phyloP scores from a whole-genome alignment of 2,888 invertebrate species.

The Pollenia griseotomentosa region DNA sequence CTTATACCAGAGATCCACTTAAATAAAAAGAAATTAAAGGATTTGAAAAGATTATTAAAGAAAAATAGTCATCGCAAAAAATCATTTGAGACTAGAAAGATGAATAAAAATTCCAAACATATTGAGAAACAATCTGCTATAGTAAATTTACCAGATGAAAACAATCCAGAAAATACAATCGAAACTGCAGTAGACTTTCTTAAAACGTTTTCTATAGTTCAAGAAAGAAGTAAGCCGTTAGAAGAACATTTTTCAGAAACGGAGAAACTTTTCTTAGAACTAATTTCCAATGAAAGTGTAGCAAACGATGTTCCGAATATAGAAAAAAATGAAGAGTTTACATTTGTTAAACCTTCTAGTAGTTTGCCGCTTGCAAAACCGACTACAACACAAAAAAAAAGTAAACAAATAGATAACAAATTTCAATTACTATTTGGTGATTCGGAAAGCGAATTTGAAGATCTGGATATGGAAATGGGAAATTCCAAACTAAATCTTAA shows the following conservation, averaged over 20 bases:
- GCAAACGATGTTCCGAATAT: neutral
- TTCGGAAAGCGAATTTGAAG: conserved; percentile 55
- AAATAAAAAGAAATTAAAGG: conserved; percentile 59
- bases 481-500: conserved; percentile 6
- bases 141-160: neutral
- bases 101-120: neutral
- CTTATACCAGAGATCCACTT: conserved; percentile 65
- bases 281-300: conserved; percentile 3
- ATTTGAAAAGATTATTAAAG: conserved; percentile 59
- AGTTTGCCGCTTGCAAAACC: conserved; percentile 17
- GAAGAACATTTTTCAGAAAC: conserved; percentile 21
- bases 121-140: neutral
- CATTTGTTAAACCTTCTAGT: conserved; percentile 4
- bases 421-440: conserved; percentile 64
- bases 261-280: conserved; percentile 23
- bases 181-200: conserved; percentile 66
- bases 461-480: neutral
- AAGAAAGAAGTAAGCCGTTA: neutral
- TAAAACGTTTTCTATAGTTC: conserved; percentile 33
- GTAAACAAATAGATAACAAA: conserved; percentile 15
- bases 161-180: neutral
- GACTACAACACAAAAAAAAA: neutral
- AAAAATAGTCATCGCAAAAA: conserved; percentile 26
- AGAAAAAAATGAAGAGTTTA: conserved; percentile 6
- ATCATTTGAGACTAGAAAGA: conserved; percentile 22